Evolutionary conservation across 2,888 invertebrate genomes (phyloP), one percentile per base, ranked within the genome.

Genomic region (Cantharis nigra): DNA sequence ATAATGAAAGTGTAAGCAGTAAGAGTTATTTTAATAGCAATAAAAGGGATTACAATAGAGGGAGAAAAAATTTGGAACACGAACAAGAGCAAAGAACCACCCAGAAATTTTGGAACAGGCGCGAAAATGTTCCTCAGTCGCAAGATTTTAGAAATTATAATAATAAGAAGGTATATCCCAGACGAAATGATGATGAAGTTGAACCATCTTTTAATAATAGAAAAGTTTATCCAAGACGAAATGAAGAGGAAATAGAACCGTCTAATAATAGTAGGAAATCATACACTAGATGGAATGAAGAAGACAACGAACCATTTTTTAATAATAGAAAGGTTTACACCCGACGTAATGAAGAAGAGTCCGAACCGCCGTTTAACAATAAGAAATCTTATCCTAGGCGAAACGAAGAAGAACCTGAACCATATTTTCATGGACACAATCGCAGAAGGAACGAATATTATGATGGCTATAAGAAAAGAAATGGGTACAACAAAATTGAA

Each of bases 1-100:
- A 69, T 69, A 69, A 49, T 33, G 63, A 70, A 65, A 70, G 9
- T 65, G 23, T 11, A 28, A 26, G 28, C 33, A 75, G 69, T 67
- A 69, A 62, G 63, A 69, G 20, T 63, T 76, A 18, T 26, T 67
- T 14, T 67, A 71, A 74, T 72, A 74, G 77, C 28, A 75, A 75
- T 16, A 69, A 28, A 26, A 80, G 16, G 28, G 79, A 79, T 80
- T 82, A 81, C 49, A 85, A 82, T 74, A 82, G 84, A 11, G 82
- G 77, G 13, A 85, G 79, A 69, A 80, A 78, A 75, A 83, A 83
- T 80, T 83, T 85, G 76, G 80, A 83, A 14, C 84, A 84, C 28
- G 82, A 83, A 11, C 81, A 79, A 73, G 81, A 78, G 62, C 79
- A 78, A 67, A 79, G 72, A 71, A 82, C 79, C 79, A 49, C 49